Percentiles rank a stretch among this genome's conserved stretches.
phyloP scores from a whole-genome alignment of 2,888 invertebrate species.

The Orthosia cruda region DNA sequence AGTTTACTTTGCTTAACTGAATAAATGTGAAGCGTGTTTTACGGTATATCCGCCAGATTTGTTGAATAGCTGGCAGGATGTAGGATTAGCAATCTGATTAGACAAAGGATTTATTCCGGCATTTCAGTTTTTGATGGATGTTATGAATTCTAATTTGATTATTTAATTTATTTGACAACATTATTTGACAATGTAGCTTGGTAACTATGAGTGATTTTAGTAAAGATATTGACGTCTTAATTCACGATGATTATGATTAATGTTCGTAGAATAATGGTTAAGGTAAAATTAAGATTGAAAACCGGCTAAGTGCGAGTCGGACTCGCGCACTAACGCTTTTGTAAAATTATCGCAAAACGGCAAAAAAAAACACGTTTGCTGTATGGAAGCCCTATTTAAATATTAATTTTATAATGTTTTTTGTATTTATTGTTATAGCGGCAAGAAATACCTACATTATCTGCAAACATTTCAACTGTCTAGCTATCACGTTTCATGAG shows the following conservation, averaged over 20 bases:
- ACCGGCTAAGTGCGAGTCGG: too few relatives aligned
- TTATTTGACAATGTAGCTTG: not conserved
- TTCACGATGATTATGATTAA: conserved; percentile 9
- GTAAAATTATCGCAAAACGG: too few relatives aligned
- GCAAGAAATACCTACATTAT: too few relatives aligned
- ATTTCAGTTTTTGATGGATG: not conserved
- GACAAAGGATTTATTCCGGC: not conserved
- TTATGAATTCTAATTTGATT: not conserved
- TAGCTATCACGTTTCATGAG: too few relatives aligned
- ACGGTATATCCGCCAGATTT: conserved; percentile 12
- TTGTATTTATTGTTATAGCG: too few relatives aligned
- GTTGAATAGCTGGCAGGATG: conserved; percentile 3
- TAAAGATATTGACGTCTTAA: not conserved
- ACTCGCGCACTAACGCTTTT: too few relatives aligned
- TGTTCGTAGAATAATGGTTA: not conserved
- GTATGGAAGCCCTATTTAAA: too few relatives aligned
- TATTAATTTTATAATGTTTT: too few relatives aligned
- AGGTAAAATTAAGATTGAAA: not conserved
- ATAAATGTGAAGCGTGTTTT: conserved; percentile 29
- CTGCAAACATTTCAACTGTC: too few relatives aligned
- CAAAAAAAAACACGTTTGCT: too few relatives aligned
- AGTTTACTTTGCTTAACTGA: conserved; percentile 29
- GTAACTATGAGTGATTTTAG: not conserved
- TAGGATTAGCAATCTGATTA: conserved; percentile 1
- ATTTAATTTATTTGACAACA: not conserved